Conservation (phyloP, 2,113 vertebrate genomes). For the Cyanoliseus patagonus region DNA sequence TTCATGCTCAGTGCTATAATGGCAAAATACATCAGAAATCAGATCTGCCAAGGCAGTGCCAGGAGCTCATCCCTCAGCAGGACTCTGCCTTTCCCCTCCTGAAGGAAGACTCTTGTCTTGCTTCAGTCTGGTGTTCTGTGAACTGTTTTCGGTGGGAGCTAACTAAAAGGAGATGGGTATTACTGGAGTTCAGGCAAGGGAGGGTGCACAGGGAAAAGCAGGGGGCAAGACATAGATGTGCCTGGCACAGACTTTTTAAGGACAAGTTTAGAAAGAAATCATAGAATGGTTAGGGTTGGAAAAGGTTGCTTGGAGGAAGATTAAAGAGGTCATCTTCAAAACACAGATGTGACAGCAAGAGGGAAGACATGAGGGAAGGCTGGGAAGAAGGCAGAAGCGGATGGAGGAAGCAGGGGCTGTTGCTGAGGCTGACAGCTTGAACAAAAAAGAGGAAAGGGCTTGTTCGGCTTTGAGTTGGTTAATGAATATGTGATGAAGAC, state of each 20-base stretch:
- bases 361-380: background rate
- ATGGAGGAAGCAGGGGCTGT: background rate
- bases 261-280: background rate
- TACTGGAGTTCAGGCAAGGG: no score
- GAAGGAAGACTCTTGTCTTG: rapidly evolving
- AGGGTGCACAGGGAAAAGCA: background rate
- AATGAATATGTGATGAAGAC: background rate
- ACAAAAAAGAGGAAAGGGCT: background rate
- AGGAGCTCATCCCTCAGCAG: background rate
- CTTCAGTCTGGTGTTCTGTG: background rate
- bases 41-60: background rate
- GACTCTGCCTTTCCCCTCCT: background rate
- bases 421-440: background rate
- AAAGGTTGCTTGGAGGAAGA: background rate
- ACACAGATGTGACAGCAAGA: background rate
- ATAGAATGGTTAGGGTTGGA: background rate
- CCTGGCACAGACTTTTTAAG: background rate
- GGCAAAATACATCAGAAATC: background rate
- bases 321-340: background rate
- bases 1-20: background rate
- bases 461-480: background rate
- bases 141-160: background rate
- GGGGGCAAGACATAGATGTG: background rate
- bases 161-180: background rate
- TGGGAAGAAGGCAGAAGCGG: background rate